These are phyloP conservation scores for Tetragonisca angustula DNA, from an alignment of 2,888 invertebrate species.

Conservation along the genomic window DNA sequence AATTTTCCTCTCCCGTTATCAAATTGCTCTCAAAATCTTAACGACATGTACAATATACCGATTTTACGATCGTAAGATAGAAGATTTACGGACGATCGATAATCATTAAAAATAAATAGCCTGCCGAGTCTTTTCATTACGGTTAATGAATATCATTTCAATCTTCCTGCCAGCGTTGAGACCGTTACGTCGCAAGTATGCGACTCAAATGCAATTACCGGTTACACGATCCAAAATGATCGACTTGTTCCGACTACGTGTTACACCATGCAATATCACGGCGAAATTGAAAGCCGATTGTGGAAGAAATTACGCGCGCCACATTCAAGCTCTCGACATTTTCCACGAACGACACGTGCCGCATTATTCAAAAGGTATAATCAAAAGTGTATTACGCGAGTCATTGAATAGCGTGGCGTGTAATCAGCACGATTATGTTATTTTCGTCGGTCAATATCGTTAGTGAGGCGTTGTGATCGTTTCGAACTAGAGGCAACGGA, in stretches of 20 bases:
- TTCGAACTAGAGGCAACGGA: neutral
- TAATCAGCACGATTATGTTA: neutral
- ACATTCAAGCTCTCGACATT: neutral
- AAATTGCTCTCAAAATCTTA: neutral
- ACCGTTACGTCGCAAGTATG: neutral
- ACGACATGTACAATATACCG: neutral
- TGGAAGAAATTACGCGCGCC: constrained; percentile 22
- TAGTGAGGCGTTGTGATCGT: neutral
- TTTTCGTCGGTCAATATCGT: neutral
- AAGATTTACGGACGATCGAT: neutral
- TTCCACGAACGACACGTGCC: neutral
- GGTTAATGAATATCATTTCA: neutral
- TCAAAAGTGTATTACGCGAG: constrained; percentile 8
- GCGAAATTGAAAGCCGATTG: constrained; percentile 21
- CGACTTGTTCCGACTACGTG: constrained; percentile 18
- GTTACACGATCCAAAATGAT: neutral
- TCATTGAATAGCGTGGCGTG: neutral
- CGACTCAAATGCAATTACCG: neutral
- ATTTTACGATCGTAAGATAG: neutral
- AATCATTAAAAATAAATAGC: neutral
- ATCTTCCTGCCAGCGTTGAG: neutral
- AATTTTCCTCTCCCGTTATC: neutral
- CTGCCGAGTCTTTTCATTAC: neutral
- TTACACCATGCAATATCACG: constrained; percentile 15
- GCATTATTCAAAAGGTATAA: neutral